phyloP scores from a whole-genome alignment of 2,888 invertebrate species.

The Nebria salina region DNA sequence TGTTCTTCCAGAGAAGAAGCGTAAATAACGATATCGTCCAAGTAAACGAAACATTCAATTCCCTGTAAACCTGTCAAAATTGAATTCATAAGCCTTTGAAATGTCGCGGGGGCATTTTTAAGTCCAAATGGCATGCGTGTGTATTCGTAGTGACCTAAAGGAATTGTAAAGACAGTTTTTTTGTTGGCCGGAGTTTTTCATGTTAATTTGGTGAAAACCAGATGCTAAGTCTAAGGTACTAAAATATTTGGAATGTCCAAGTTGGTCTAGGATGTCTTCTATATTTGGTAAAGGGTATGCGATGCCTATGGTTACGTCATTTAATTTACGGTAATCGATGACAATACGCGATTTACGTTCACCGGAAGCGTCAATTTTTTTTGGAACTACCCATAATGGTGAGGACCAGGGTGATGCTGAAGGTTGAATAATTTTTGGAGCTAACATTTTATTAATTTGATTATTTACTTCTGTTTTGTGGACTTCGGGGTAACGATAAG shows the following conservation, averaged over 20 bases:
- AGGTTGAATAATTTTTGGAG: conserved; percentile 51
- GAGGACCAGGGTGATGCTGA: conserved; percentile 48
- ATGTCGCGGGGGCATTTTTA: conserved; percentile 59
- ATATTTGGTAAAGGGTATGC: conserved; percentile 57
- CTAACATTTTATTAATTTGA: conserved; percentile 53
- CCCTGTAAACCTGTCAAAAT: conserved; percentile 56
- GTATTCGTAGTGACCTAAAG: conserved; percentile 56
- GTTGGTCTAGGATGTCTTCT: conserved; percentile 56
- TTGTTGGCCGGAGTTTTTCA: conserved; percentile 52
- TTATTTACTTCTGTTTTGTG: conserved; percentile 54
- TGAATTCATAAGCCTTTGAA: conserved; percentile 58
- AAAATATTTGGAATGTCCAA: conserved; percentile 55
- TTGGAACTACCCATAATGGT: conserved; percentile 53
- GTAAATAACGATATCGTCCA: conserved; percentile 55
- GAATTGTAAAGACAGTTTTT: conserved; percentile 59
- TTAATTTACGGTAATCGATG: conserved; percentile 58
- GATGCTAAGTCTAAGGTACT: conserved; percentile 57
- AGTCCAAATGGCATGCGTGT: conserved; percentile 58
- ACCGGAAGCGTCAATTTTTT: conserved; percentile 54
- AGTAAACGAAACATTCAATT: conserved; percentile 54
- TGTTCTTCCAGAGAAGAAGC: conserved; percentile 50
- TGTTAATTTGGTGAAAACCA: conserved; percentile 58
- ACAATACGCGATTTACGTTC: conserved; percentile 56
- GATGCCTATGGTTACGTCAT: conserved; percentile 52
- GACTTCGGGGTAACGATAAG: conserved; percentile 55